Conservation (phyloP, 2,888 invertebrate species). For the Polyploca ridens region DNA sequence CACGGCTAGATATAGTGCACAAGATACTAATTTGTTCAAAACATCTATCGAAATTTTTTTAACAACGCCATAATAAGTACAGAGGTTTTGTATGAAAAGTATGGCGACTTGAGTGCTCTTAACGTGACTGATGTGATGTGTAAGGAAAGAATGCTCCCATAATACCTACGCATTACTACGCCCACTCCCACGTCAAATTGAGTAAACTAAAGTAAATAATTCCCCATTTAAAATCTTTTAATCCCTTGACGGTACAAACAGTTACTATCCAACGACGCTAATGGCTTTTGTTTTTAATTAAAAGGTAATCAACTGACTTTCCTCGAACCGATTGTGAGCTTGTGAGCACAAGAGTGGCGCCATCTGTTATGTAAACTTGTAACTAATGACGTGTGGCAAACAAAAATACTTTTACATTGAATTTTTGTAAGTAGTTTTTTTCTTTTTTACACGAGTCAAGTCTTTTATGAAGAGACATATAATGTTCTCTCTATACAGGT, state of each 20-base stretch:
- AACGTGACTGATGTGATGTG: too few species aligned
- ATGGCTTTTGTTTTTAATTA: constrained; percentile 14
- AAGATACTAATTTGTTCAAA: too few species aligned
- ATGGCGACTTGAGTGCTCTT: too few species aligned
- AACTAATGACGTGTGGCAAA: neutral
- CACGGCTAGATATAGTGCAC: too few species aligned
- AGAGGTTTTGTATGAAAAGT: too few species aligned
- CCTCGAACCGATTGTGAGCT: neutral
- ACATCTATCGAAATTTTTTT: too few species aligned
- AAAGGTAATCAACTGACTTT: neutral
- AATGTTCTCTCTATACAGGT: too few species aligned
- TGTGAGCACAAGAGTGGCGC: constrained; percentile 10
- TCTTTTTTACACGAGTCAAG: too few species aligned
- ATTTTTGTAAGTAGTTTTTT: neutral
- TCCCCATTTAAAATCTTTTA: constrained; percentile 5
- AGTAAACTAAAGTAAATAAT: neutral
- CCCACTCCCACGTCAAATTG: neutral
- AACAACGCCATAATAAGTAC: too few species aligned
- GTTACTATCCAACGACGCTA: neutral
- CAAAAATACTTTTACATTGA: neutral
- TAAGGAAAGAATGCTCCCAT: too few species aligned
- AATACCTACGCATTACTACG: too few species aligned
- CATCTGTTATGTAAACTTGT: constrained; percentile 14
- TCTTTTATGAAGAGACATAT: too few species aligned
- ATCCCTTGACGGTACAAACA: constrained; percentile 9